phyloP scores from a whole-genome alignment of 2,888 invertebrate genomes.

The Yponomeuta plumbellus region DNA sequence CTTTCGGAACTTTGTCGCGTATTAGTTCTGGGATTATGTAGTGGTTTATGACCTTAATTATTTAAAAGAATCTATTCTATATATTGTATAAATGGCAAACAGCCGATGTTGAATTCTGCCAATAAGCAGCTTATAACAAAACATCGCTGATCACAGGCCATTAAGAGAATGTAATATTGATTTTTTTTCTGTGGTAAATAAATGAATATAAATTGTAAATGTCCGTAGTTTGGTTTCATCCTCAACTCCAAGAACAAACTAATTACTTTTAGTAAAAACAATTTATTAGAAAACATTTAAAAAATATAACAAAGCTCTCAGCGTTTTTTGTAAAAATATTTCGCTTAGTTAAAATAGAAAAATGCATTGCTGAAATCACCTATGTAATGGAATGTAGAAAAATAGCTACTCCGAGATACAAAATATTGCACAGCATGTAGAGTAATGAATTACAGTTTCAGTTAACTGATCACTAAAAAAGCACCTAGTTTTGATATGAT shows the following conservation, averaged over 20 bases:
- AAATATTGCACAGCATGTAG: neutral
- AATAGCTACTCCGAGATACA: neutral
- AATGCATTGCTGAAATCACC: neutral
- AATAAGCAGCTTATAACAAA: too few relatives aligned
- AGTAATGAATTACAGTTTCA: neutral
- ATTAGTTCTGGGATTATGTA: too few relatives aligned
- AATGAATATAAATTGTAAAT: neutral
- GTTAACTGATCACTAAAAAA: neutral
- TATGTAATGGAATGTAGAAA: neutral
- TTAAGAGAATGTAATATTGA: neutral
- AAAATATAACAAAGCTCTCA: conserved; percentile 29
- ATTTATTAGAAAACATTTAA: conserved; percentile 39
- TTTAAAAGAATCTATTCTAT: too few relatives aligned
- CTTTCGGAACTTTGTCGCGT: too few relatives aligned
- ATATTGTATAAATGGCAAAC: too few relatives aligned
- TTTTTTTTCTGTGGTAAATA: neutral
- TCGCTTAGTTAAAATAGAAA: neutral
- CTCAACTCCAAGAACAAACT: conserved; percentile 15
- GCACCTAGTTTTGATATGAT: neutral
- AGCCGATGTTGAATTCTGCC: too few relatives aligned
- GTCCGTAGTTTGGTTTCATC: neutral
- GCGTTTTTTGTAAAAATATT: neutral
- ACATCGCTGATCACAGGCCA: too few relatives aligned
- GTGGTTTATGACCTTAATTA: too few relatives aligned
- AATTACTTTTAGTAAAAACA: conserved; percentile 28